Evolutionary conservation across 1,140 invertebrate genomes (phyloP).

Genomic region (Cepaea nemoralis): DNA sequence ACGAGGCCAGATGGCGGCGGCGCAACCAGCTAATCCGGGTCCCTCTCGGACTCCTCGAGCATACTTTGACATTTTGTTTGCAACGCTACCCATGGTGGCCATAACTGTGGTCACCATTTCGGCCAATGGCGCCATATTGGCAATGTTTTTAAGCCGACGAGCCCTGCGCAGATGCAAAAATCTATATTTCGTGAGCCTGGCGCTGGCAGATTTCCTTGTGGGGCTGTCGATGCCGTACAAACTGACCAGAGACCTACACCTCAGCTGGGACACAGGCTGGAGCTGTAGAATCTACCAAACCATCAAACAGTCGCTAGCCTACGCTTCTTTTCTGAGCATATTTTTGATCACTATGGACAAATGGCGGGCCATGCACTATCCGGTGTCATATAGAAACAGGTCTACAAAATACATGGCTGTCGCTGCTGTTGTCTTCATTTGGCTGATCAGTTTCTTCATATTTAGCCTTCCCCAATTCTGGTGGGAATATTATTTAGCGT

Average conservation of each 20-base stretch:
- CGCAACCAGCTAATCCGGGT: background rate
- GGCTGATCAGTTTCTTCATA: constrained; percentile 54
- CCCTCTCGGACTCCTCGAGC: background rate
- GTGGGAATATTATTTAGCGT: constrained; percentile 42
- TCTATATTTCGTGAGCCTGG: constrained; percentile 59
- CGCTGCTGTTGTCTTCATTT: constrained; percentile 47
- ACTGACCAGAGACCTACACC: constrained; percentile 49
- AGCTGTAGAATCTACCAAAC: constrained; percentile 54
- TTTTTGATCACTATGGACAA: constrained; percentile 60
- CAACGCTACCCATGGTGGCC: constrained; percentile 52
- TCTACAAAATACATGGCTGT: constrained; percentile 52
- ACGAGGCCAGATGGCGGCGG: constrained; percentile 1
- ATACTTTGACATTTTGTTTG: constrained; percentile 48
- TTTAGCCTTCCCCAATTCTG: constrained; percentile 53
- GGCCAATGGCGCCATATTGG: constrained; percentile 56
- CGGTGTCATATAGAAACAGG: constrained; percentile 59
- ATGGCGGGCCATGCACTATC: constrained; percentile 64
- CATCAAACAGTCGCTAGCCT: constrained; percentile 55
- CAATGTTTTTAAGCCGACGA: constrained; percentile 53
- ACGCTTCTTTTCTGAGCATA: constrained; percentile 61
- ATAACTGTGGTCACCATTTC: constrained; percentile 51
- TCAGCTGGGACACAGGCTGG: constrained; percentile 47
- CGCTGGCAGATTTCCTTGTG: constrained; percentile 58
- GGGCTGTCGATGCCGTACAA: constrained; percentile 57
- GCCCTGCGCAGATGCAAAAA: constrained; percentile 57